Evolutionary conservation across 30 jellyfish, hydroid and myxozoan genomes (phyloP), one percentile per base, ranked within the genome.

Genomic region (Haliclystus octoradiatus): DNA sequence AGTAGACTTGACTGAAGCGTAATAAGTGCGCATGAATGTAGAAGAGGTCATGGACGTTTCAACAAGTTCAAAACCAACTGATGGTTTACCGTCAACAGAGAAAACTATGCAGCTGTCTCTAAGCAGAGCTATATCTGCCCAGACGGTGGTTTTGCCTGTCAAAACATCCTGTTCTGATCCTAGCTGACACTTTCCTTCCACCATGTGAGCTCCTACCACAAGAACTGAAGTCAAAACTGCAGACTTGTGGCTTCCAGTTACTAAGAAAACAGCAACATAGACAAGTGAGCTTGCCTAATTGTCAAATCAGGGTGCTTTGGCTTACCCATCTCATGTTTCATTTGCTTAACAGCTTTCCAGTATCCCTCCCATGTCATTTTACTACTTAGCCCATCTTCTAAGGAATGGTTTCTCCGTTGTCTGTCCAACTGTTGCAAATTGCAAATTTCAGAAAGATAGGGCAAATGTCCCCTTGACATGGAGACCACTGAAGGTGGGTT

Each of bases 371-470:
- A 74, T 31, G 30, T 32, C 81, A 35, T 19, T 30, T 34, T 46
- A 26, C 31, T 63, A 19, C 4, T 12, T 2, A 63, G 19, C 1
- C 46, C 62, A 1, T 31, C 57, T 30, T 75, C 88, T 13, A 64
- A 74, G 9, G 65, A 33, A 30, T 63, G 86, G 35, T 74, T 69
- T 31, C 86, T 74, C 86, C 86, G 65, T 74, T 74, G 62, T 2
- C 72, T 28, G 62, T 74, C 86, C 23, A 74, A 71, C 3, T 63
- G 72, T 26, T 49, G 47, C 31, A 28, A n/a, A 31, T 74, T 28
- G 7, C 49, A 25, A 34, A 3, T 64, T 3, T 35, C 79, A 34
- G 30, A 34, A 33, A 40, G 23, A 63, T 63, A 74, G 3, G 86
- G 80, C 25, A 65, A 31, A 24, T 28, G 52, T 29, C 14, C 50